These are phyloP conservation scores for Rafetus swinhoei DNA, from an alignment of 2,113 vertebrate species.

Conservation along the genomic window DNA sequence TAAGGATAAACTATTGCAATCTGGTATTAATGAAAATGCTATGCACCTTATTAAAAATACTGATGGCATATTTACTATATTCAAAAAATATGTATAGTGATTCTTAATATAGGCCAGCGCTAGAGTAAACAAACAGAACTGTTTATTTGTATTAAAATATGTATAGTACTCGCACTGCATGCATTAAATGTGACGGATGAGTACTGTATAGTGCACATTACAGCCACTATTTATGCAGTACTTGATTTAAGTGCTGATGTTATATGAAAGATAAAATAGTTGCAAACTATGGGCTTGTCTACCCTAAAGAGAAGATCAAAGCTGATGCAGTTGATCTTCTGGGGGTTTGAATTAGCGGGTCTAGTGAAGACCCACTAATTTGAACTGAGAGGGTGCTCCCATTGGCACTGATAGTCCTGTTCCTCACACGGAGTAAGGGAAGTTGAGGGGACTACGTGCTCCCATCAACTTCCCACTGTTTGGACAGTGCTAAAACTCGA, in stretches of 20 bases:
- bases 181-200: neutral
- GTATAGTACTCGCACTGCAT: neutral
- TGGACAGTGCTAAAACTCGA: too few species aligned
- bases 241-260: neutral
- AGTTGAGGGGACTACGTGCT: too few species aligned
- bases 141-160: constrained; percentile 2
- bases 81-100: constrained; percentile 30
- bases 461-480: too few species aligned
- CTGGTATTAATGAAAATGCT: neutral
- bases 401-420: too few species aligned
- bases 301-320: too few species aligned
- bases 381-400: too few species aligned
- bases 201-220: constrained; percentile 1
- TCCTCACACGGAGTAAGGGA: too few species aligned
- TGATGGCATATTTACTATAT: neutral
- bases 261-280: neutral
- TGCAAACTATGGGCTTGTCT: too few species aligned
- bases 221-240: constrained; percentile 22
- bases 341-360: too few species aligned
- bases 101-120: neutral
- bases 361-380: too few species aligned
- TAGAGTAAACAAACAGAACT: constrained; percentile 1
- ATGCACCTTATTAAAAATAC: neutral
- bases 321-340: too few species aligned
- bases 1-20: neutral